Base-by-base conservation (phyloP, 2,888 invertebrate species). In the Tetranychus truncatus region DNA sequence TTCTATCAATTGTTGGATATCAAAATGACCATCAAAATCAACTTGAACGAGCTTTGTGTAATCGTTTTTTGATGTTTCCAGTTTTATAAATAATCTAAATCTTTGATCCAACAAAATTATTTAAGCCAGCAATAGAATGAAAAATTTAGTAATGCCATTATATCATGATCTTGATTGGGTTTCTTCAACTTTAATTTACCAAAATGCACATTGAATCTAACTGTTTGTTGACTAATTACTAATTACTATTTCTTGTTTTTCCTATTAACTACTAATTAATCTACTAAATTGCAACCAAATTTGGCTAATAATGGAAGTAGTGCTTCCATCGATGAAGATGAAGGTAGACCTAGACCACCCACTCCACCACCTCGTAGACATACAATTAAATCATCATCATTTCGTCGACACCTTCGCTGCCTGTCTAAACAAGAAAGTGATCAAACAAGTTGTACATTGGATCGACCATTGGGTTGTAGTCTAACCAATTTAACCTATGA, bases 301-400 rank as follows among this genome's bases (percentile, higher is more conserved):
- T 21, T 6, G 55, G 15, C 7, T 55, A 8, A 24, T 24, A n/a
- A 66, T 11, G 66, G 34, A 69, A 44, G 9, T 77, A 78, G 78
- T 72, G 74, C 77, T 46, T 76, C 77, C 21, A 74, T 77, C 20
- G 77, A 76, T 66, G 84, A 86, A 81, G 84, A 86, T 85, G 84
- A 84, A 24, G 71, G 84, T 86, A 86, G 34, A 20, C 21, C 82
- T 86, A 87, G 78, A 75, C 80, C 80, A 72, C 80, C 76, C 4
- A 82, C 83, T 45, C 80, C 81, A 66, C 80, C 81, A 66, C 81
- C 81, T 71, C 80, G 82, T 77, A 20, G 21, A 69, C 81, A 81
- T 78, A 80, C 81, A 78, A 80, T 81, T 79, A 80, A 80, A 72
- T 69, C 77, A 78, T 78, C 77, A 72, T 77, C 80, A 81, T 73